Conservation (phyloP, 2,888 invertebrate genomes). For the Merodon equestris region DNA sequence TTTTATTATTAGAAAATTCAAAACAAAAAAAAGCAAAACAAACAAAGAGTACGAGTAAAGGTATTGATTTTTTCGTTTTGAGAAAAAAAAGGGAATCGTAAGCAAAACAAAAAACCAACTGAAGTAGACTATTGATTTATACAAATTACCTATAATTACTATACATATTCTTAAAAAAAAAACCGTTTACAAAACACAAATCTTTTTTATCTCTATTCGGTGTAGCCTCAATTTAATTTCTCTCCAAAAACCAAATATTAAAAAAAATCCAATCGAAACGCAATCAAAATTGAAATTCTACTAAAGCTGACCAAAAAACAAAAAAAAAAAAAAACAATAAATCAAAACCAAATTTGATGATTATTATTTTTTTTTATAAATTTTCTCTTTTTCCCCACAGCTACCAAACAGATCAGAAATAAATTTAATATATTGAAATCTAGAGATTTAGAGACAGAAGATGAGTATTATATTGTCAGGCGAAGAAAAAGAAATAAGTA, state of each 20-base stretch:
- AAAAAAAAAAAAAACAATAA: constrained; percentile 40
- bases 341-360: constrained; percentile 36
- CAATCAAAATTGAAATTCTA: constrained; percentile 16
- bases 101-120: constrained; percentile 20
- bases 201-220: constrained; percentile 24
- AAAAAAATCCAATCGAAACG: no score
- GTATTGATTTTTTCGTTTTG: constrained; percentile 20
- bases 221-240: no score
- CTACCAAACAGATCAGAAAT: constrained; percentile 69
- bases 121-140: no score
- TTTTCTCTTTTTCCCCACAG: constrained; percentile 67
- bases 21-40: constrained; percentile 40
- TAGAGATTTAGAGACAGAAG: constrained; percentile 65
- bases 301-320: constrained; percentile 43
- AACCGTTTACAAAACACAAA: constrained; percentile 11
- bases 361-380: constrained; percentile 66
- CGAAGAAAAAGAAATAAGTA: constrained; percentile 67
- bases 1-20: no score
- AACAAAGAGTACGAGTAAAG: constrained; percentile 14
- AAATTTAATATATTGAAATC: constrained; percentile 67
- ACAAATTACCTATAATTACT: background rate
- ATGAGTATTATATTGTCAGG: constrained; percentile 68
- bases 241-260: no score
- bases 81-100: constrained; percentile 20
- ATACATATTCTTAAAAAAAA: constrained; percentile 3